Evolutionary conservation across 1,140 invertebrate species (phyloP), one percentile per base, ranked within the genome.

Genomic region (Maniola jurtina): DNA sequence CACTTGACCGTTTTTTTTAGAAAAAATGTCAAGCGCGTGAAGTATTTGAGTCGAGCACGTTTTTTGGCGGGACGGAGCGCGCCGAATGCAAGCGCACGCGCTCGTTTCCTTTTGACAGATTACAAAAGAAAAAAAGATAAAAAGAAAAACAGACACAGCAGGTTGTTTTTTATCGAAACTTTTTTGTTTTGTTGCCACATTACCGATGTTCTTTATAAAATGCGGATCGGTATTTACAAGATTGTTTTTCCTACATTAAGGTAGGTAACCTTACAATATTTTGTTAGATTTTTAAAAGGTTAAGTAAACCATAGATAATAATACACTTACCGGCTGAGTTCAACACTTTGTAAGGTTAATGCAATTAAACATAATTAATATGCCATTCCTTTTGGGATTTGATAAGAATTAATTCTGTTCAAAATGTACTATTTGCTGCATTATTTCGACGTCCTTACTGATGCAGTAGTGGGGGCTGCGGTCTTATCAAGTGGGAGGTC

Each of bases 71-170:
- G 77, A 79, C 59, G 61, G 57, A 48, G 72, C 73, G 69, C 61
- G 66, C 77, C 79, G 84, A 86, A 89, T 88, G 85, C 72, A 62
- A 57, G 78, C 77, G 85, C 86, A 88, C 86, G 86, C 84, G 86
- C 83, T 62, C 40, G 73, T 75, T 78, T 74, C 66, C 64, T 75
- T 72, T 76, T 75, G 72, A 68, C 69, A 61, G 54, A 64, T 59
- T 55, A 55, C 16, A 55, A 55, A 55, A 55, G 16, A 55, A 55
- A 45, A 45, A 45, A 45, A 15, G 38, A 59, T 25, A 40, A 58
- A 5, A 68, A 68, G 34, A 13, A 68, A 68, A 40, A 13, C 42
- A 55, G 61, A 10, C 48, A 34, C 14, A 83, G 76, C 82, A 83
- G 79, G 82, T 84, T 82, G 73, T 75, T 77, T 62, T 52, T 79